phyloP scores from a whole-genome alignment of 2,888 invertebrate species.

The Drosophila prostipennis region DNA sequence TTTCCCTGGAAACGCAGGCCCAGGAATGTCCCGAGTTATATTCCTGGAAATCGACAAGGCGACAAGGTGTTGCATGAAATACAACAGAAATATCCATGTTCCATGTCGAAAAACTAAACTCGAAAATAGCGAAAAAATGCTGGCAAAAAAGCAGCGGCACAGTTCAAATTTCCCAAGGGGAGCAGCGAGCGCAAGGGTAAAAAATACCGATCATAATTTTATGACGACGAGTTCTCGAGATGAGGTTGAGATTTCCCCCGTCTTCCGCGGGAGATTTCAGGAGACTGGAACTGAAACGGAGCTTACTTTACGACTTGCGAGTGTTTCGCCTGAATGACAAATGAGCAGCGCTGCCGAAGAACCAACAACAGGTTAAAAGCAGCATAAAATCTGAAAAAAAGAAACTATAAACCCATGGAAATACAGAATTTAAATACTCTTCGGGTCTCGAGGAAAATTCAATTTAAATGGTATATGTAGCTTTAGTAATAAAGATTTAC shows the following conservation, averaged over 20 bases:
- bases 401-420: background rate
- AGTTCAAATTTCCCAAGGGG: conserved; percentile 49
- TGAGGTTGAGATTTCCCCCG: conserved; percentile 14
- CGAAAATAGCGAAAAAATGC: conserved; percentile 60
- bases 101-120: conserved; percentile 65
- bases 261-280: conserved; percentile 19
- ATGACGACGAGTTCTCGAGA: conserved; percentile 51
- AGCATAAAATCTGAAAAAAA: conserved; percentile 8
- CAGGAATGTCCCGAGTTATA: conserved; percentile 62
- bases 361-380: conserved; percentile 65
- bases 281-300: conserved; percentile 40
- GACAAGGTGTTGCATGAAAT: conserved; percentile 77
- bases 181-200: conserved; percentile 8
- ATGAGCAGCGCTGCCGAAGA: conserved; percentile 66
- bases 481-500: too few species aligned
- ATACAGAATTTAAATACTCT: conserved; percentile 14
- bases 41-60: conserved; percentile 38
- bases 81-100: conserved; percentile 65
- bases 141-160: conserved; percentile 34
- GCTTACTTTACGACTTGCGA: conserved; percentile 68
- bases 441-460: background rate
- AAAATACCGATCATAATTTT: conserved; percentile 78
- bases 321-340: conserved; percentile 79
- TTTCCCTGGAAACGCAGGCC: conserved; percentile 31
- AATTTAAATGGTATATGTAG: too few species aligned